A percentile compares a stretch with the other conserved stretches of the same genome.
These are phyloP conservation scores for Eilema sororculum DNA, from an alignment of 2,888 invertebrate species.

Conservation along the genomic window DNA sequence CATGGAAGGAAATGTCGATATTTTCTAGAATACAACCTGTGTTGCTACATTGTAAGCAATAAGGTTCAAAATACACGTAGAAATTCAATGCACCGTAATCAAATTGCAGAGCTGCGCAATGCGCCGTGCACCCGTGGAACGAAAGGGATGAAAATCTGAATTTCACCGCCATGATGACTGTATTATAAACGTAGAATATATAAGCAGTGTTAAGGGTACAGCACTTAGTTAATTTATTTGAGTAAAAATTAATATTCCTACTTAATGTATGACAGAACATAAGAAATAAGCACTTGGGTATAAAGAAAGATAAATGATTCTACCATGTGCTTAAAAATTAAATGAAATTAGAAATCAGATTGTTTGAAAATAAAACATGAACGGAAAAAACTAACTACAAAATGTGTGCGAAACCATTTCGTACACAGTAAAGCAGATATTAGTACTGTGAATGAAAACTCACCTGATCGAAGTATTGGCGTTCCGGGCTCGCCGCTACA, in stretches of 20 bases:
- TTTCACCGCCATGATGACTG: not conserved
- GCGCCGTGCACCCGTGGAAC: not conserved
- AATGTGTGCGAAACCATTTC: conserved; percentile 6
- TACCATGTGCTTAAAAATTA: not conserved
- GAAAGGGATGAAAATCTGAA: not conserved
- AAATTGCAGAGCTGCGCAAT: conserved; percentile 15
- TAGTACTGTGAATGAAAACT: conserved; percentile 50
- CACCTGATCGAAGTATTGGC: conserved; percentile 53
- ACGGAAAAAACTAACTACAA: conserved; percentile 1
- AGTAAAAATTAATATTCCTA: not conserved
- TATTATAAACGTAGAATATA: not conserved
- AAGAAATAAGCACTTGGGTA: not conserved
- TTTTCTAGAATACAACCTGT: not conserved
- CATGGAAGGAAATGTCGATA: not conserved
- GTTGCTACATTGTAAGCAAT: not conserved
- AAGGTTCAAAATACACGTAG: not conserved
- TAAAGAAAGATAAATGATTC: not conserved
- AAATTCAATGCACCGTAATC: not conserved
- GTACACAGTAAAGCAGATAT: conserved; percentile 28
- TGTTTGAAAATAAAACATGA: not conserved
- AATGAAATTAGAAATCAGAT: not conserved
- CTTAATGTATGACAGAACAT: not conserved
- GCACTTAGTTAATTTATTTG: not conserved
- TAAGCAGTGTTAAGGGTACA: not conserved
- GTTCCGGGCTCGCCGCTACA: conserved; percentile 46